Evolutionary conservation across 1,140 invertebrate genomes (phyloP), one percentile per base, ranked within the genome.

Genomic region (Drosophila lacteicornis): DNA sequence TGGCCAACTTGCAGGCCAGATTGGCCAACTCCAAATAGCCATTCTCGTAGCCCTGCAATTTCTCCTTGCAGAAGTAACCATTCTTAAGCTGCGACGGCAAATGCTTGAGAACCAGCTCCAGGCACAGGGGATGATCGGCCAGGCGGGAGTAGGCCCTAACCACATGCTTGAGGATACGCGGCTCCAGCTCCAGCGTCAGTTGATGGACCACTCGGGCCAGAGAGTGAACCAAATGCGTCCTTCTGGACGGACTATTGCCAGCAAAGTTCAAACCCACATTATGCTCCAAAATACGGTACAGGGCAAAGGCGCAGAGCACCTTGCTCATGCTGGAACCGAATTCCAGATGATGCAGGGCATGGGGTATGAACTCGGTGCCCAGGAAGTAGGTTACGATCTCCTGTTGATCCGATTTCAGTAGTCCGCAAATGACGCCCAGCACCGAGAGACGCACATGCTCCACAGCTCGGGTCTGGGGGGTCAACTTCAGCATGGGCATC

Each of bases 131-230:
- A 94, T 99, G 99, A 92, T 99, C 99, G 13, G 98, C 99, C 1
- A 99, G 94, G 73, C 99, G 95, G 0, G 99, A 93, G 92, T 99
- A 99, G 93, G 98, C 99, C 13, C 99, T 94, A 4, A 99, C 97
- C 38, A 99, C 98, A 94, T 99, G 99, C 91, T 99, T 99, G 13
- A 99, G 93, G 0, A 99, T 93, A 61, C 99, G 94, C 8, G 97
- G 96, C 2, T 98, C 99, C 8, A 97, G 97, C 91, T 99, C 98
- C 93, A 99, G 99, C 0, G 98, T 97, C 56, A 99, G 93, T 8
- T 98, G 97, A 38, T 99, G 93, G 1, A 99, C 98, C 98, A 99
- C 99, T 95, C 99, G 99, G 5, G 98, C 97, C 87, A 80, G 30
- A 13, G 75, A 74, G 61, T 74, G 61, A 1, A 79, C 13, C 5